Conservation (phyloP, 92 coral and sea anemone genomes). For the Plumapathes pennacea region DNA sequence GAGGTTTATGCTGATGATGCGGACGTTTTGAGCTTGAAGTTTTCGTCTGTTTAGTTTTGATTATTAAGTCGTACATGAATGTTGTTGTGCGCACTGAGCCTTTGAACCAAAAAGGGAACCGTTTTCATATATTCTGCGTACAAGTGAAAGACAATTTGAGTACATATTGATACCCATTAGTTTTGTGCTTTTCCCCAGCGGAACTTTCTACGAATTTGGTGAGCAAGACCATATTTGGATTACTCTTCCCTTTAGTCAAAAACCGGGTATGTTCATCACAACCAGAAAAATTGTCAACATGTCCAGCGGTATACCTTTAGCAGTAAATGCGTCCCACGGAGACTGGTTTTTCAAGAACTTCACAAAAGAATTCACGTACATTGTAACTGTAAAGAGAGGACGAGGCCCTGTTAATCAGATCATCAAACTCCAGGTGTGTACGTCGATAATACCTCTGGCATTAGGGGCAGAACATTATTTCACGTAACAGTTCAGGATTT, state of each 20-base stretch:
- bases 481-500: too few relatives aligned
- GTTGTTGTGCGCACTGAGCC: too few relatives aligned
- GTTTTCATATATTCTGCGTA: too few relatives aligned
- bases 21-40: too few relatives aligned
- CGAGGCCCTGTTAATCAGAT: slow-evolving; percentile 16
- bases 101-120: too few relatives aligned
- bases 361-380: slow-evolving; percentile 60
- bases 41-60: too few relatives aligned
- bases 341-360: slow-evolving; percentile 72
- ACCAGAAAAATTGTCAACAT: slow-evolving; percentile 48
- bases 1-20: too few relatives aligned
- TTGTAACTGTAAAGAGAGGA: slow-evolving; percentile 65
- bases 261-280: slow-evolving; percentile 67
- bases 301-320: slow-evolving; percentile 61
- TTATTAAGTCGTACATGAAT: too few relatives aligned
- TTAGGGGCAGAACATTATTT: too few relatives aligned
- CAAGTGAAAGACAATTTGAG: too few relatives aligned
- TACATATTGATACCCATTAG: too few relatives aligned
- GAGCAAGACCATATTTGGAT: slow-evolving; percentile 69
- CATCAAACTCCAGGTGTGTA: slow-evolving; percentile 45
- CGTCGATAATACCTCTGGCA: too few relatives aligned
- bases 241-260: slow-evolving; percentile 72
- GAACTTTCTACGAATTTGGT: slow-evolving; percentile 71
- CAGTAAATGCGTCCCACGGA: slow-evolving; percentile 67
- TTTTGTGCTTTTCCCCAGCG: slow-evolving; percentile 15